Conservation (phyloP, 2,888 invertebrate species). For the Monoplex corrugatus region DNA sequence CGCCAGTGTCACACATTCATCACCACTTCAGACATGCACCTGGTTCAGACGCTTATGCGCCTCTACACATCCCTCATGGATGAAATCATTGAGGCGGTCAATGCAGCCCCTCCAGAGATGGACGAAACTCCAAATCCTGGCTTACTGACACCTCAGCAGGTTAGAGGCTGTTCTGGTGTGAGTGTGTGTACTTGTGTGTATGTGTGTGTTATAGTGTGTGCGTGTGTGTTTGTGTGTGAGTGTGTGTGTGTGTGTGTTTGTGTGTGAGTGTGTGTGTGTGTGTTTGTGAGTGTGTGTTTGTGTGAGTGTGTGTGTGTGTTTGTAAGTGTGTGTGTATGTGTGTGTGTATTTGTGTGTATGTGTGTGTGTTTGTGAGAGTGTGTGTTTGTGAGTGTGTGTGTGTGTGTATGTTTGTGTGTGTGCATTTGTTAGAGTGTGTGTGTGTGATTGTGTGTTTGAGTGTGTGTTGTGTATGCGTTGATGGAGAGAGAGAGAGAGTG, state of each 20-base stretch:
- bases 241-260: conserved; percentile 15
- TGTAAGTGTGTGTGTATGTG: too few relatives aligned
- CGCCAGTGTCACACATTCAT: conserved; percentile 88
- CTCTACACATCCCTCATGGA: conserved; percentile 81
- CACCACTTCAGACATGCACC: conserved; percentile 90
- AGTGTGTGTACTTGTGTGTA: too few relatives aligned
- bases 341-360: too few relatives aligned
- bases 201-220: neutral
- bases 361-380: too few relatives aligned
- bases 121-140: conserved; percentile 64
- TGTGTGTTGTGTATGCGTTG: too few relatives aligned
- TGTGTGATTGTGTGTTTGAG: too few relatives aligned
- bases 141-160: conserved; percentile 64
- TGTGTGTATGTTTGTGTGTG: too few relatives aligned
- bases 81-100: conserved; percentile 77
- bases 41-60: conserved; percentile 84
- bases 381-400: too few relatives aligned
- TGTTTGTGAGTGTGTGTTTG: neutral
- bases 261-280: neutral
- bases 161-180: too few relatives aligned
- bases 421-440: too few relatives aligned
- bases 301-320: neutral
- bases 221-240: neutral
- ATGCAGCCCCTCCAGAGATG: conserved; percentile 68
- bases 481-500: too few relatives aligned